Conservation (phyloP, 1,140 invertebrate genomes). For the Drosophila bifasciata region DNA sequence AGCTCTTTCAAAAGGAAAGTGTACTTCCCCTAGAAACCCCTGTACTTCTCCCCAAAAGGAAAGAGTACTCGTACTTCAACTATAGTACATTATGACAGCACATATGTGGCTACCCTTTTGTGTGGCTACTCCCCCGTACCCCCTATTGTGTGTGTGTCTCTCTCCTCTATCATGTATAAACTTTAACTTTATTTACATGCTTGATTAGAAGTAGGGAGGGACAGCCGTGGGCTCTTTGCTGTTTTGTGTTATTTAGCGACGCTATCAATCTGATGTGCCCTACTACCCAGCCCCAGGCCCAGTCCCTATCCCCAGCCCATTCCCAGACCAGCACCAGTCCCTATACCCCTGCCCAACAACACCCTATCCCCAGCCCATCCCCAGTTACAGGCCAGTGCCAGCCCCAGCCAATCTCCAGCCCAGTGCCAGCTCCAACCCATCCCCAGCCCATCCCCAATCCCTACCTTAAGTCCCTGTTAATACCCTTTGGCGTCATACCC, state of each 20-base stretch:
- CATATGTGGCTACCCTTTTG: constrained; percentile 29
- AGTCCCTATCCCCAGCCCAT: not conserved
- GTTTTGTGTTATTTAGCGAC: constrained; percentile 51
- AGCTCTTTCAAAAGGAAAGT: too few species aligned
- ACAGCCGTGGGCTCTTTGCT: constrained; percentile 34
- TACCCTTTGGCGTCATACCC: constrained; percentile 47
- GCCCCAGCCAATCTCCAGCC: too few species aligned
- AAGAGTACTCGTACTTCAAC: constrained; percentile 40
- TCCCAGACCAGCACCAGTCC: too few species aligned
- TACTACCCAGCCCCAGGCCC: too few species aligned
- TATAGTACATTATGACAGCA: constrained; percentile 19
- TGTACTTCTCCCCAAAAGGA: too few species aligned
- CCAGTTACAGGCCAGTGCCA: too few species aligned
- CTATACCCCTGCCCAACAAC: too few species aligned
- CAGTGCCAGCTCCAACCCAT: not conserved
- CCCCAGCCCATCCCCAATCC: not conserved
- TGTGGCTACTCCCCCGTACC: too few species aligned
- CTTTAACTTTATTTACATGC: constrained; percentile 82
- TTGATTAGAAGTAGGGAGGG: constrained; percentile 68
- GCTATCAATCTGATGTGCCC: constrained; percentile 55
- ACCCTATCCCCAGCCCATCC: too few species aligned
- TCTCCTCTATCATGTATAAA: constrained; percentile 53
- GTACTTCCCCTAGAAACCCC: too few species aligned
- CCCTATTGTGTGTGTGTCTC: constrained; percentile 31
- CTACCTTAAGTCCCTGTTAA: constrained; percentile 12